Conservation (phyloP, 2,888 invertebrate genomes). For the Laspeyria flexula region DNA sequence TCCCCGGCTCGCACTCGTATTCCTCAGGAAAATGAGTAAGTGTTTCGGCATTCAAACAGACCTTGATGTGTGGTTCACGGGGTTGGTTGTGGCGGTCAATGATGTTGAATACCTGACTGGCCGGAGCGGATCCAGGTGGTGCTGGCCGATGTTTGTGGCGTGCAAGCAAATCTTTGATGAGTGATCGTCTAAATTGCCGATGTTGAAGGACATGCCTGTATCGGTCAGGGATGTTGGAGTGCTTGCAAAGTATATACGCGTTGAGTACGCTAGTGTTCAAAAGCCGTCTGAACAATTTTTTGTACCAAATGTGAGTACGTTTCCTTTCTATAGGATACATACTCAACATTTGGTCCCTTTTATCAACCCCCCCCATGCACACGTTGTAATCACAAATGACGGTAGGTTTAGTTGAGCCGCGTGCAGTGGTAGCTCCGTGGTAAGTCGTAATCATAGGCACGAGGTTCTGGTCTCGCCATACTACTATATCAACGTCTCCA, state of each 20-base stretch:
- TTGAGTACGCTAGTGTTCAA: conserved; percentile 35
- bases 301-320: conserved; percentile 37
- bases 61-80: too few relatives aligned
- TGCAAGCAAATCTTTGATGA: too few relatives aligned
- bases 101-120: too few relatives aligned
- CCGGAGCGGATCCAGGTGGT: too few relatives aligned
- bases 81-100: too few relatives aligned
- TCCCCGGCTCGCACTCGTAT: too few relatives aligned
- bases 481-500: conserved; percentile 8
- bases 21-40: too few relatives aligned
- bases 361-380: conserved; percentile 10
- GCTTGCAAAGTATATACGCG: conserved; percentile 7
- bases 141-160: too few relatives aligned
- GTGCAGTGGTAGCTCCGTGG: conserved; percentile 1
- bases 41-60: too few relatives aligned
- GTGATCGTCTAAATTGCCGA: too few relatives aligned
- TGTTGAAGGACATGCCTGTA: too few relatives aligned
- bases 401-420: conserved; percentile 1
- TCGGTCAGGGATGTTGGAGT: too few relatives aligned
- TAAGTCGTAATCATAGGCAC: conserved; percentile 10
- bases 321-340: conserved; percentile 31
- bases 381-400: conserved; percentile 5
- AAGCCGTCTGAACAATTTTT: conserved; percentile 28
- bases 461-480: conserved; percentile 29
- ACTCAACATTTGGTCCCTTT: conserved; percentile 21